These are phyloP conservation scores for Poeciliopsis infans DNA, from an alignment of 2,797 vertebrate genomes.

Conservation along the genomic window DNA sequence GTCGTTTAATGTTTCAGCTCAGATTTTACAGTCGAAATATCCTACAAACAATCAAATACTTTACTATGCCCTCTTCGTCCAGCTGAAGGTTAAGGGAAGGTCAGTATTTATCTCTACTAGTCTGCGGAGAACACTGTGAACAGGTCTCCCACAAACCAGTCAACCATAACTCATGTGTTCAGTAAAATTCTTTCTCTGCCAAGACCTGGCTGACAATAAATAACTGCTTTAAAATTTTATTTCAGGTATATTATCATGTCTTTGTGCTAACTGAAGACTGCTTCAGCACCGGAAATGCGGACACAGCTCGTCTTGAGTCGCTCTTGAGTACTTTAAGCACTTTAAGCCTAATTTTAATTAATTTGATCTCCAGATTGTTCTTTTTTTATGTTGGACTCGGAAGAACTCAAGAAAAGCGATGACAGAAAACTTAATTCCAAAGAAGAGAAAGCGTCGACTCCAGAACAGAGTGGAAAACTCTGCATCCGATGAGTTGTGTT, in stretches of 20 bases:
- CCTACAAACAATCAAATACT: neutral
- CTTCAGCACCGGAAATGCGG: neutral
- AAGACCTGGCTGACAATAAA: neutral
- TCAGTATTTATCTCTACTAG: neutral
- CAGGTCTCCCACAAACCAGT: neutral
- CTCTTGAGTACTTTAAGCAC: neutral
- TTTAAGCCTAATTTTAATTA: too few species aligned
- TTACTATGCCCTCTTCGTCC: neutral
- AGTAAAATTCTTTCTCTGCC: neutral
- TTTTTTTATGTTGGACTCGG: conserved; percentile 4
- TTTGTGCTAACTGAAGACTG: neutral
- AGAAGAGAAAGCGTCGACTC: conserved; percentile 21
- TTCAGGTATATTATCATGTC: neutral
- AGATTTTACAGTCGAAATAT: neutral
- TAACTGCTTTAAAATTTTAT: neutral
- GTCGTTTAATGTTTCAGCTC: neutral
- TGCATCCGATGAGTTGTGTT: conserved; percentile 61
- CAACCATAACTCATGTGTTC: neutral
- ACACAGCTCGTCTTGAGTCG: neutral
- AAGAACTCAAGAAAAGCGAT: conserved; percentile 12
- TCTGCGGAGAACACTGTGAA: neutral
- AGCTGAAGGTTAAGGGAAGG: neutral
- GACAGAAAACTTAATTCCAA: conserved; percentile 18
- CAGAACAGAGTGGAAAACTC: conserved; percentile 44
- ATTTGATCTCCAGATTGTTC: neutral